Evolutionary conservation across 2,888 invertebrate genomes (phyloP), one percentile per base, ranked within the genome.

Genomic region (Eristalis arbustorum): DNA sequence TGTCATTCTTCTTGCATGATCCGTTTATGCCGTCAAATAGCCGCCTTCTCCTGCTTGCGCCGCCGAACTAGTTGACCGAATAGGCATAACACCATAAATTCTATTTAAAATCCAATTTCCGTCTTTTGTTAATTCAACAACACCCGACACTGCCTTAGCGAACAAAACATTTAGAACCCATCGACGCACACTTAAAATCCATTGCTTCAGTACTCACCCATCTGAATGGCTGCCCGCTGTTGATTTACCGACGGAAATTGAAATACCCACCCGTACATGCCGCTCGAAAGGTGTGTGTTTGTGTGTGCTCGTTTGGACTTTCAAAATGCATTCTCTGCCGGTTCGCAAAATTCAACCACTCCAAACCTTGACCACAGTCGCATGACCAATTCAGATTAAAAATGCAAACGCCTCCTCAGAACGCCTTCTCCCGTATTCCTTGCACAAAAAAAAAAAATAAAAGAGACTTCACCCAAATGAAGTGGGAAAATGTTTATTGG

Each of bases 401-500:
- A 78, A 69, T 78, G 77, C 82, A 82, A 85, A 85, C 85, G 85
- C 85, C 85, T 85, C 63, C 71, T 40, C 73, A 28, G 18, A 69
- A 63, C 73, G 69, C 76, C 77, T 85, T 13, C 68, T 80, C 67
- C 63, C 56, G 49, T 63, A 76, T 81, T 25, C 25, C 42, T 34
- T 80, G n/a, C 13, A 22, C 5, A 74, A 18, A 25, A 59, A n/a
- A n/a, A n/a, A n/a, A n/a, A n/a, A n/a, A n/a, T n/a, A n/a, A n/a
- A 59, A 23, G 13, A 0, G 25, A 84, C 77, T 77, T 69, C 77
- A 69, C 85, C 77, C n/a, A 74, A 82, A 82, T 85, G 85, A 85
- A 85, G 85, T 85, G 85, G 85, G 85, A 85, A 85, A 85, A 77
- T 85, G 82, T 85, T 85, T 85, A 85, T 85, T 85, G 85, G 85